phyloP scores from a whole-genome alignment of 2,113 vertebrate genomes.

The Vireo altiloquus region DNA sequence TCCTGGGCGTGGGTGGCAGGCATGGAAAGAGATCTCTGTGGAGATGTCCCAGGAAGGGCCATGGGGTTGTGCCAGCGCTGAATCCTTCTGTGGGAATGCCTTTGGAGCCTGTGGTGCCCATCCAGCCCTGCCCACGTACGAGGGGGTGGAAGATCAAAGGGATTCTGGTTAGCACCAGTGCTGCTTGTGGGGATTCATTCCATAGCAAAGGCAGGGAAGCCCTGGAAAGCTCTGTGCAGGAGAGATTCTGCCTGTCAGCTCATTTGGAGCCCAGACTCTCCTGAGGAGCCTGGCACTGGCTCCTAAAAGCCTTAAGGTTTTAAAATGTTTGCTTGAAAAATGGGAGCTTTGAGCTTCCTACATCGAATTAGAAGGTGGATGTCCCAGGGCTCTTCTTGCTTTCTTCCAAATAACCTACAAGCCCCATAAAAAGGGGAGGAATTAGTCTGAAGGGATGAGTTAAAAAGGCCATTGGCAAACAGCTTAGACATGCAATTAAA shows the following conservation, averaged over 20 bases:
- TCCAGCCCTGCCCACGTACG: not conserved
- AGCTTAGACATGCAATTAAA: not conserved
- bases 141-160: not conserved
- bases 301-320: slow-evolving; percentile 26
- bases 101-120: not conserved
- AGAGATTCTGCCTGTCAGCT: slow-evolving; percentile 7
- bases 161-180: not conserved
- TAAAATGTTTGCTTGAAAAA: slow-evolving; percentile 30
- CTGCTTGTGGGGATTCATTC: not conserved
- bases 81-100: not conserved
- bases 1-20: not conserved
- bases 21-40: not conserved
- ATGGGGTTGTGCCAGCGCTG: not conserved
- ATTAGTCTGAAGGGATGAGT: slow-evolving; percentile 30
- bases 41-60: not conserved
- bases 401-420: slow-evolving; percentile 28
- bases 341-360: not conserved
- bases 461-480: not conserved
- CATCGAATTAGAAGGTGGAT: not conserved
- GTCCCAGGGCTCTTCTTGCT: slow-evolving; percentile 16
- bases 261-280: not conserved
- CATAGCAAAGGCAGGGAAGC: not conserved
- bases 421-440: not conserved
- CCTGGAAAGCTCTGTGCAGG: not conserved
- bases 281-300: not conserved